Percentiles rank a stretch among this genome's conserved stretches.
Evolutionary conservation across 1,140 invertebrate species (phyloP).

Genomic region (Portunus trituberculatus): DNA sequence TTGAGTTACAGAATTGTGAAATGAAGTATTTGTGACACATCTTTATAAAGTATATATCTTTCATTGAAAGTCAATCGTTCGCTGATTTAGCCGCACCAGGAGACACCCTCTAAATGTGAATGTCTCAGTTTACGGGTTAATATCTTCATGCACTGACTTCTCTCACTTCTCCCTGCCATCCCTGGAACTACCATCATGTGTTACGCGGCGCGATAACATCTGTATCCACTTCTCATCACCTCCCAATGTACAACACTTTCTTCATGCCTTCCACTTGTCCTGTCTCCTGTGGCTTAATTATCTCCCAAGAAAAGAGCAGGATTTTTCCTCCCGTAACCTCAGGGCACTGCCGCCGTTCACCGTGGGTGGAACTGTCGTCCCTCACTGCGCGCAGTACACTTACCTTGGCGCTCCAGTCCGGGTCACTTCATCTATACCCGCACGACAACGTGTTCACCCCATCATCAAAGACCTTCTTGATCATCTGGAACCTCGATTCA

Average conservation of each 20-base stretch:
- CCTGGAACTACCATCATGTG: neutral
- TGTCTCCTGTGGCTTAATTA: neutral
- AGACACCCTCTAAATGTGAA: too few species aligned
- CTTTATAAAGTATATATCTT: too few species aligned
- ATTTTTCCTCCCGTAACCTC: neutral
- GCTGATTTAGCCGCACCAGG: too few species aligned
- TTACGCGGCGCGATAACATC: conserved; percentile 44
- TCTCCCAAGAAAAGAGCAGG: neutral
- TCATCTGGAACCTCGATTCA: neutral
- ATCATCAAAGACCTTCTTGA: neutral
- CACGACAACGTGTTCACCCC: too few species aligned
- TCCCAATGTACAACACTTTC: neutral
- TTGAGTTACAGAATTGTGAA: too few species aligned
- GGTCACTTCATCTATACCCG: neutral
- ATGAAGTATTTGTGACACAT: too few species aligned
- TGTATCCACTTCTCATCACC: conserved; percentile 33
- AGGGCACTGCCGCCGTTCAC: neutral
- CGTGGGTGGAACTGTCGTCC: neutral
- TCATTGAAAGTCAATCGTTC: too few species aligned
- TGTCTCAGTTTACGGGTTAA: too few species aligned
- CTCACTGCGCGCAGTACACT: neutral
- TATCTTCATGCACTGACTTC: conserved; percentile 17
- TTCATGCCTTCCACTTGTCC: neutral
- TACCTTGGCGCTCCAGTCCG: neutral
- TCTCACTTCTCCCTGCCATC: conserved; percentile 1